These are phyloP conservation scores for Phalacrocorax pelagicus DNA, from an alignment of 2,113 vertebrate genomes.

Conservation along the genomic window DNA sequence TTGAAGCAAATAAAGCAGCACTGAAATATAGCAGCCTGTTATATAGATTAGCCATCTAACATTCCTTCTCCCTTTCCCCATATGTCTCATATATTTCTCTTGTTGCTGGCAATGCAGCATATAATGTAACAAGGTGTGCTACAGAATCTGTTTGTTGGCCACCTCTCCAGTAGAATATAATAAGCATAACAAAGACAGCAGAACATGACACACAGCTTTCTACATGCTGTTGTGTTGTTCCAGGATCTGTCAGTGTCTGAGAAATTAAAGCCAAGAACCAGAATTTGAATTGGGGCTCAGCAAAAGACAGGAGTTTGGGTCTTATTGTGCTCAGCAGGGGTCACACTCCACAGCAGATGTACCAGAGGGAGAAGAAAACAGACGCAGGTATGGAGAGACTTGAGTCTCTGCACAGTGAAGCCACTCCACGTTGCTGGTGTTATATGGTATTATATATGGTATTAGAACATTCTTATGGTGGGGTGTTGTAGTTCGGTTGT, in stretches of 20 bases:
- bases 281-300: conserved; percentile 47
- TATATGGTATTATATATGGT: conserved; percentile 19
- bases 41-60: conserved; percentile 1
- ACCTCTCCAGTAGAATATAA: conserved; percentile 27
- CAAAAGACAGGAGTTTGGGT: conserved; percentile 1
- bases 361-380: conserved; percentile 60
- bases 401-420: not conserved
- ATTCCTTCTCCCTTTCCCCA: not conserved
- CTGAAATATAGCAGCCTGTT: not conserved
- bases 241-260: conserved; percentile 10
- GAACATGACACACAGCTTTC: not conserved
- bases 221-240: not conserved
- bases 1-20: not conserved
- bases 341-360: conserved; percentile 38
- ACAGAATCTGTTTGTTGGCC: conserved; percentile 5
- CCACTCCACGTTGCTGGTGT: conserved; percentile 17
- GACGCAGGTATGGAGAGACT: conserved; percentile 47
- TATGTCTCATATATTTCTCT: not conserved
- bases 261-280: conserved; percentile 36
- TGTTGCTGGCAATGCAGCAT: not conserved
- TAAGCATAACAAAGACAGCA: not conserved
- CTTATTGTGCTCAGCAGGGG: conserved; percentile 40
- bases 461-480: conserved; percentile 21
- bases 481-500: conserved; percentile 50
- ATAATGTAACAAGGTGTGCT: conserved; percentile 47